Evolutionary conservation across 2,888 invertebrate genomes (phyloP), one percentile per base, ranked within the genome.

Genomic region (Temnothorax unifasciatus): DNA sequence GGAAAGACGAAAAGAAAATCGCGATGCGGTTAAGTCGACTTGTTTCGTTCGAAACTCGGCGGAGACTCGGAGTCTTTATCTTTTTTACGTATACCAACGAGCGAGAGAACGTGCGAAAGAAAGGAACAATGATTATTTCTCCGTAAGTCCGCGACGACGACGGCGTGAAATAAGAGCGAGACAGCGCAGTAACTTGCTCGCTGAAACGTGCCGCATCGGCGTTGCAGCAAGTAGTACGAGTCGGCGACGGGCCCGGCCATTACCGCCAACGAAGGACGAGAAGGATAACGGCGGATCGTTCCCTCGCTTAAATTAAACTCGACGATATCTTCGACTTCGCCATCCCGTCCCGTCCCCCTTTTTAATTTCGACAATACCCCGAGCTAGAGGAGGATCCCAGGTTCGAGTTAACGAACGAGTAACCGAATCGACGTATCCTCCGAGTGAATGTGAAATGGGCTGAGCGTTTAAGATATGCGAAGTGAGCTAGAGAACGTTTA

Each of bases 41-140:
- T 69, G 38, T 54, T n/a, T 76, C 68, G 13, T 29, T 41, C 13
- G 34, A 38, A 54, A 54, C 52, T 54, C 61, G 50, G 8, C 1
- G 11, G 8, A 50, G 13, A 50, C 15, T 50, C 29, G 21, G 21
- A 54, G 34, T 54, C 15, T 13, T 21, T 1, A 29, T 47, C n/a
- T 13, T 54, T 54, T 69, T 54, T 69, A 69, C 5, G 15, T 54
- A 41, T 54, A 41, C 15, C 71, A 29, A 44, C 34, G 57, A 34
- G 79, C 44, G 44, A 57, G 21, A 47, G 21, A 57, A 52, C 47
- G 61, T n/a, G 63, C 63, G 41, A 25, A 11, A 41, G 63, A 75
- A 81, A 68, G 57, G 74, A 61, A 83, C 54, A 64, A 83, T 77
- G 83, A 87, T 88, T 87, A 81, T 88, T 73, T 89, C 61, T 59